Conservation (phyloP, 2,888 invertebrate species). For the Mantis religiosa region DNA sequence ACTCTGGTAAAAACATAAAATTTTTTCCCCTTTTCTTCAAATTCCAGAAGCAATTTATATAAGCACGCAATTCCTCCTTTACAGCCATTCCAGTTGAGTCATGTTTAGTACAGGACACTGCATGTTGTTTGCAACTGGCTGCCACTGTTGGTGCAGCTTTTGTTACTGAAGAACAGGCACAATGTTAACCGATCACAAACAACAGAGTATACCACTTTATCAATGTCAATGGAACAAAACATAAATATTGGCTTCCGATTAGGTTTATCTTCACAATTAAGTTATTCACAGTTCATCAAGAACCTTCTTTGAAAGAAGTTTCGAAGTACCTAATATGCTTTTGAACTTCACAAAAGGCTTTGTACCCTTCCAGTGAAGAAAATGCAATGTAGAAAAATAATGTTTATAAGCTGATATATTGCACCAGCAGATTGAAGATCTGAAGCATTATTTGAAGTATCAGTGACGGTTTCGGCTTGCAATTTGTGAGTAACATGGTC, state of each 20-base stretch:
- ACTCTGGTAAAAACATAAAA: neutral
- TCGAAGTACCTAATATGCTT: neutral
- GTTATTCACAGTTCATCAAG: neutral
- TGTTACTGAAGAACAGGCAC: neutral
- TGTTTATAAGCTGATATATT: neutral
- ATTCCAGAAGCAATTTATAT: neutral
- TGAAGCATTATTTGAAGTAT: neutral
- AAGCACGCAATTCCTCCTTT: neutral
- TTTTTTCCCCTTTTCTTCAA: neutral
- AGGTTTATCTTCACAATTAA: neutral
- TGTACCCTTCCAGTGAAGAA: neutral
- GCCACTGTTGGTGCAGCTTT: neutral
- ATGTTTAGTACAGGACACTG: neutral
- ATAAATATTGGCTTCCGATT: neutral
- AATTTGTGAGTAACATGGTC: constrained; percentile 30
- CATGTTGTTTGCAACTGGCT: neutral
- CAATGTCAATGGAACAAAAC: neutral
- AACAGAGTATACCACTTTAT: neutral
- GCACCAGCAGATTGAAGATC: neutral
- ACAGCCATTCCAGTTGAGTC: neutral
- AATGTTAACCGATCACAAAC: neutral
- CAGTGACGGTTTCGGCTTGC: constrained; percentile 15
- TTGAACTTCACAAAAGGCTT: constrained; percentile 5
- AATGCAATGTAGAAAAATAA: neutral
- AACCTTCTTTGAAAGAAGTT: neutral